These are phyloP conservation scores for Sporophila hypoxantha DNA, from an alignment of 2,113 vertebrate genomes.

Conservation along the genomic window DNA sequence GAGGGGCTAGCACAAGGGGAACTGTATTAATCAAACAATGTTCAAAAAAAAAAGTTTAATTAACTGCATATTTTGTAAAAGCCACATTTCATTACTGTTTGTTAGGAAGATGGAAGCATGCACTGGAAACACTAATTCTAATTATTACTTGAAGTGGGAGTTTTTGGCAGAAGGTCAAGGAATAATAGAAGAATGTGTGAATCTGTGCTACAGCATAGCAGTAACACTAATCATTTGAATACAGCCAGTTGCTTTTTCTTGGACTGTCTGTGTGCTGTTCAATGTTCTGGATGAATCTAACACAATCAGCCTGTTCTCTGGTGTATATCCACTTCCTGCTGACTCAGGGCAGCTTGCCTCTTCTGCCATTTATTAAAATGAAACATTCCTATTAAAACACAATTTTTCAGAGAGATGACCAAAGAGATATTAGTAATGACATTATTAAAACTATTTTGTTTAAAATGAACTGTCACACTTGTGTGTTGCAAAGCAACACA, in stretches of 20 bases:
- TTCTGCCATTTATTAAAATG: slow-evolving; percentile 79
- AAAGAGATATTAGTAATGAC: slow-evolving; percentile 66
- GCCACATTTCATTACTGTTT: slow-evolving; percentile 67
- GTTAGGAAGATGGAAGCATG: slow-evolving; percentile 73
- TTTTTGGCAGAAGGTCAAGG: slow-evolving; percentile 79
- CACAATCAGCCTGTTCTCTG: slow-evolving; percentile 80
- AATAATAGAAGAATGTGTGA: slow-evolving; percentile 83
- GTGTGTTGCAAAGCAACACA: slow-evolving; percentile 51
- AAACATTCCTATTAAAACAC: slow-evolving; percentile 70
- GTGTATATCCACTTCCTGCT: slow-evolving; percentile 78
- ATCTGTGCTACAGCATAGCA: slow-evolving; percentile 69
- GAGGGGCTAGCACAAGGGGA: slow-evolving; percentile 36
- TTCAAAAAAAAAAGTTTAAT: slow-evolving; percentile 64
- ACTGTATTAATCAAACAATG: slow-evolving; percentile 55
- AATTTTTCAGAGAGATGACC: slow-evolving; percentile 67
- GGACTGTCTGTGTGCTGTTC: slow-evolving; percentile 69
- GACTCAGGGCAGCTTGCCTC: slow-evolving; percentile 75
- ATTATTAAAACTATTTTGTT: slow-evolving; percentile 70
- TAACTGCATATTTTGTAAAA: slow-evolving; percentile 68
- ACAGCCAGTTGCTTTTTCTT: slow-evolving; percentile 70
- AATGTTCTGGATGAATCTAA: slow-evolving; percentile 80
- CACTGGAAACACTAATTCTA: slow-evolving; percentile 79
- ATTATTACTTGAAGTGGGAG: slow-evolving; percentile 82
- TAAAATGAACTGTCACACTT: slow-evolving; percentile 64
- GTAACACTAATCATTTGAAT: slow-evolving; percentile 80